phyloP scores from a whole-genome alignment of 2,113 vertebrate genomes.

The Panthera leo region DNA sequence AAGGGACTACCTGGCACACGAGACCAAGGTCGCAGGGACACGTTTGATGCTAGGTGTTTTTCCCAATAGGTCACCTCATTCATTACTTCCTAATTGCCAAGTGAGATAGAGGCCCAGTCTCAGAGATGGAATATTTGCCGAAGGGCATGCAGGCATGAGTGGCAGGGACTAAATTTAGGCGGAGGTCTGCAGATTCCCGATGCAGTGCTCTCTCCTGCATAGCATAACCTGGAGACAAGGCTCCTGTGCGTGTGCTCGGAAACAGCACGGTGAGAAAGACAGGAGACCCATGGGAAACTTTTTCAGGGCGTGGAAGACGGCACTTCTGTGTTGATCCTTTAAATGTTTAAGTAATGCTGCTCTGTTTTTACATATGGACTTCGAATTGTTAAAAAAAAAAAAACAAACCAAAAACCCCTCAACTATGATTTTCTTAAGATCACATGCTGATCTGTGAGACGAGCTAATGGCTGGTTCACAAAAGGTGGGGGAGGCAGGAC shows the following conservation, averaged over 20 bases:
- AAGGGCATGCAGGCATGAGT: not conserved
- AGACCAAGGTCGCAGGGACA: not conserved
- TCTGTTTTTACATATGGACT: not conserved
- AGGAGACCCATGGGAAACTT: no score
- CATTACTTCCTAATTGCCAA: not conserved
- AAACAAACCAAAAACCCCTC: not conserved
- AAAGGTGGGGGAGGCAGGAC: not conserved
- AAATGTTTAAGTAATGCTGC: not conserved
- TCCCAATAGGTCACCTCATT: not conserved
- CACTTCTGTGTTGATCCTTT: not conserved
- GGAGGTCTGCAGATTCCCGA: not conserved
- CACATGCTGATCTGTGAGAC: not conserved
- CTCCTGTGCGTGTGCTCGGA: accelerated
- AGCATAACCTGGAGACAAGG: not conserved
- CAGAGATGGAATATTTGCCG: not conserved
- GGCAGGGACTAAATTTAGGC: not conserved
- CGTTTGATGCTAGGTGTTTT: not conserved
- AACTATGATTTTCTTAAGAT: not conserved
- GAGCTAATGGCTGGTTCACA: not conserved
- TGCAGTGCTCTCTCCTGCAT: not conserved
- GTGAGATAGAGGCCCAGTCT: not conserved
- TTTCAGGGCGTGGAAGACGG: not conserved
- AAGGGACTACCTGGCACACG: not conserved
- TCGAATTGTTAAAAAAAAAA: not conserved
- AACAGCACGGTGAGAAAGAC: not conserved